Evolutionary conservation across 2,888 invertebrate species (phyloP).

Genomic region (Synergus laeviventris): DNA sequence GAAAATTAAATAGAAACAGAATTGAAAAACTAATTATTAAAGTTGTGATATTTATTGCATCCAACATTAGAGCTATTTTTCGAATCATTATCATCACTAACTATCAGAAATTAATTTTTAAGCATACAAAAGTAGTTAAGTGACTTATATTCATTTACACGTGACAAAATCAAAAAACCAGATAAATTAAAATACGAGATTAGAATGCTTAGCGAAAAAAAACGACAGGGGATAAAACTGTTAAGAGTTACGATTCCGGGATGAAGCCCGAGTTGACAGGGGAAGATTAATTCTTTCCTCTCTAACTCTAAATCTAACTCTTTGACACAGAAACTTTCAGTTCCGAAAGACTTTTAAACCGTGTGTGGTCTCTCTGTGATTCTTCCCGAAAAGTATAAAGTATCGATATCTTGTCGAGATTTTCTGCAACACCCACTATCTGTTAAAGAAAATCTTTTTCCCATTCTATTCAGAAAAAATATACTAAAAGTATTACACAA

Average conservation of each 20-base stretch:
- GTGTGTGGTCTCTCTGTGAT: not conserved
- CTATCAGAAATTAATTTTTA: not conserved
- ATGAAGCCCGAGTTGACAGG: not conserved
- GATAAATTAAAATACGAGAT: constrained; percentile 9
- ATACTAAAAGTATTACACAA: not conserved
- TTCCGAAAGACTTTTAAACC: not conserved
- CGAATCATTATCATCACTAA: no score
- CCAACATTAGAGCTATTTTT: no score
- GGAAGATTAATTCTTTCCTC: constrained; percentile 22
- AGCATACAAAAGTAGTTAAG: not conserved
- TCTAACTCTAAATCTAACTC: not conserved
- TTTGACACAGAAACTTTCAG: constrained; percentile 5
- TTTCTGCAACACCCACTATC: constrained; percentile 1
- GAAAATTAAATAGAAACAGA: no score
- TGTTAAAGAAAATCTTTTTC: not conserved
- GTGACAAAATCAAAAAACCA: not conserved
- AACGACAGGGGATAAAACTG: not conserved
- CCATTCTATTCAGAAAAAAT: not conserved
- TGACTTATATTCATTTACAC: not conserved
- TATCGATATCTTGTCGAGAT: constrained; percentile 19
- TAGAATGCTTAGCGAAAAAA: constrained; percentile 16
- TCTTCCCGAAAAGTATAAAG: not conserved
- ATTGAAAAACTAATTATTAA: no score
- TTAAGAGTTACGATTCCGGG: constrained; percentile 8
- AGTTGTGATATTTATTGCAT: no score